phyloP scores from a whole-genome alignment of 2,797 vertebrate species.

The Protonibea diacanthus region DNA sequence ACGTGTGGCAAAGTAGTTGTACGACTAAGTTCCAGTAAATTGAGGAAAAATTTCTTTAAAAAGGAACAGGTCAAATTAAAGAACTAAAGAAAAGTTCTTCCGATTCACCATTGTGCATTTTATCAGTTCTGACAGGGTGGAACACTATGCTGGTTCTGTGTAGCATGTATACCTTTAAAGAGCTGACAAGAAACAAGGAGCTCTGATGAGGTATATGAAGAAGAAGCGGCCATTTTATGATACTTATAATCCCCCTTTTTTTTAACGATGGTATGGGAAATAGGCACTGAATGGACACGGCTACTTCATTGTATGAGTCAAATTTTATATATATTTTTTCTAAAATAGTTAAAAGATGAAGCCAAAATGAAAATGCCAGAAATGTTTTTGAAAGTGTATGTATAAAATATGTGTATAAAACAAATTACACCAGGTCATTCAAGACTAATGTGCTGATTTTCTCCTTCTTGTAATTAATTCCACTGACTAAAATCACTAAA shows the following conservation, averaged over 20 bases:
- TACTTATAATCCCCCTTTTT: constrained; percentile 6
- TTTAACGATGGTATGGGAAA: constrained; percentile 12
- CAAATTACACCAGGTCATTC: neutral
- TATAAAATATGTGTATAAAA: constrained; percentile 8
- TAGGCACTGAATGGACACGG: constrained; percentile 27
- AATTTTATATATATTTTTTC: constrained; percentile 15
- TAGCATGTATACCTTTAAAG: constrained; percentile 15
- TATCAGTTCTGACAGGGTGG: constrained; percentile 29
- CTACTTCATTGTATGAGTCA: constrained; percentile 26
- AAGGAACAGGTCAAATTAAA: constrained; percentile 39
- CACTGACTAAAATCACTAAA: constrained; percentile 1
- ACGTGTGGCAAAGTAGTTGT: no score
- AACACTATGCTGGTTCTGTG: constrained; percentile 29
- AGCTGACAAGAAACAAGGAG: neutral
- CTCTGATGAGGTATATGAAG: constrained; percentile 10
- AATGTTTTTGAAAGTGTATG: constrained; percentile 22
- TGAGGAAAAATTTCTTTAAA: neutral
- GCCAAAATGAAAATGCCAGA: constrained; percentile 7
- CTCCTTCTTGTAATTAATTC: neutral
- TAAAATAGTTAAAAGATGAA: constrained; percentile 21
- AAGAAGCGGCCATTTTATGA: constrained; percentile 24
- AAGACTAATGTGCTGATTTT: neutral
- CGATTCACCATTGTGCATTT: constrained; percentile 14
- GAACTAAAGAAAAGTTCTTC: constrained; percentile 2
- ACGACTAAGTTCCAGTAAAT: no score